Base-by-base conservation (phyloP, 2,888 invertebrate species). In the Drosophila mulleri region DNA sequence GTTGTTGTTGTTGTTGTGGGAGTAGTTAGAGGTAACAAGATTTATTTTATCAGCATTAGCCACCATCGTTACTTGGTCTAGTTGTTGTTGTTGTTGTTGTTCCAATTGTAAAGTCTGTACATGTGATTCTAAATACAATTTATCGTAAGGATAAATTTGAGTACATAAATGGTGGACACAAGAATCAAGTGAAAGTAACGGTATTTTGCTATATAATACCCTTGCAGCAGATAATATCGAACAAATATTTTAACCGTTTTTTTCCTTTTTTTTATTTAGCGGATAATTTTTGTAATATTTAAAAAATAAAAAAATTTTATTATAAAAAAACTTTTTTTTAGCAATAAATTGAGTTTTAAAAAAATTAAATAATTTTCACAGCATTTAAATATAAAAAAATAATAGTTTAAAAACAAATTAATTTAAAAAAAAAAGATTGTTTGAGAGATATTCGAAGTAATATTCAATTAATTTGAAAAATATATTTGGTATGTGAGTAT, bases 31-130 rank as follows among this genome's bases (percentile, higher is more conserved):
- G 92, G 92, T 93, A 92, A 92, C 92, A 92, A 92, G 91, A 92
- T 92, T 93, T 93, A 92, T 91, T 92, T 93, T 92, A 92, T 93
- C 92, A 91, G 92, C 91, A 91, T 92, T 93, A 92, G 92, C 92
- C 92, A 92, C 90, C 92, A 92, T 90, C 92, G 93, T 93, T 92
- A 94, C 93, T 92, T 94, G 94, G 91, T 94, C 94, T 92, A 62
- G 60, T 72, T 65, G 76, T 75, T 63, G 60, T 75, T 62, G 60
- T 75, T 62, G 60, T 75, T 65, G 75, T 76, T 75, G 80, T 90
- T 94, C 94, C 93, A 94, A 92, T 91, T 94, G 92, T 92, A 93
- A 93, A 83, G 94, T 94, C 94, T 91, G 93, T 93, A 92, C 92
- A 88, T 92, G 92, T 92, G 92, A 92, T 91, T 92, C 92, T 92